These are phyloP conservation scores for Campoplex capitator DNA, from an alignment of 2,888 invertebrate species.

Conservation along the genomic window DNA sequence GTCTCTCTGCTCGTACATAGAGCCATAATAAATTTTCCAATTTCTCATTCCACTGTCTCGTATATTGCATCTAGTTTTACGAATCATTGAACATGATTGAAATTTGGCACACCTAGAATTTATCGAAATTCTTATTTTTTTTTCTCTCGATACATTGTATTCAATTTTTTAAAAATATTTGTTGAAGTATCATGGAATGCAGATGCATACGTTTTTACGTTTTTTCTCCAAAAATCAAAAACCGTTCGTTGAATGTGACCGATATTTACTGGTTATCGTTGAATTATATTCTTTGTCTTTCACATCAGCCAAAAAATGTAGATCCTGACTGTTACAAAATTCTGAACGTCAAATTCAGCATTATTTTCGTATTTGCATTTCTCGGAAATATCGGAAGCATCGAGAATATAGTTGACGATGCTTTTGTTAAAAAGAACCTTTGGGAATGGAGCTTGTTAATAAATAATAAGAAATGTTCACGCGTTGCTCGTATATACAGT, in stretches of 20 bases:
- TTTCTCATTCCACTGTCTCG: slow-evolving; percentile 32
- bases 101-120: neutral
- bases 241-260: neutral
- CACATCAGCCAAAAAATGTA: neutral
- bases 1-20: neutral
- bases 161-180: neutral
- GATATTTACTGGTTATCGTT: neutral
- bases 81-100: slow-evolving; percentile 40
- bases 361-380: neutral
- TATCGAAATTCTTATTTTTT: slow-evolving; percentile 5
- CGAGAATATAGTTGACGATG: neutral
- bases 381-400: neutral
- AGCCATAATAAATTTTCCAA: slow-evolving; percentile 36
- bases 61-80: slow-evolving; percentile 40
- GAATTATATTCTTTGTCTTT: neutral
- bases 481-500: neutral
- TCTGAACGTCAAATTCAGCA: neutral
- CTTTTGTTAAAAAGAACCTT: no score
- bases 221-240: neutral
- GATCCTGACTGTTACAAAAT: neutral
- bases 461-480: neutral
- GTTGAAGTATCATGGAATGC: neutral
- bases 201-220: neutral
- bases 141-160: neutral
- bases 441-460: neutral